A percentile compares a stretch with the other conserved stretches of the same genome.
phyloP scores from a whole-genome alignment of 2,113 vertebrate genomes.

The Oenanthe oenanthe region DNA sequence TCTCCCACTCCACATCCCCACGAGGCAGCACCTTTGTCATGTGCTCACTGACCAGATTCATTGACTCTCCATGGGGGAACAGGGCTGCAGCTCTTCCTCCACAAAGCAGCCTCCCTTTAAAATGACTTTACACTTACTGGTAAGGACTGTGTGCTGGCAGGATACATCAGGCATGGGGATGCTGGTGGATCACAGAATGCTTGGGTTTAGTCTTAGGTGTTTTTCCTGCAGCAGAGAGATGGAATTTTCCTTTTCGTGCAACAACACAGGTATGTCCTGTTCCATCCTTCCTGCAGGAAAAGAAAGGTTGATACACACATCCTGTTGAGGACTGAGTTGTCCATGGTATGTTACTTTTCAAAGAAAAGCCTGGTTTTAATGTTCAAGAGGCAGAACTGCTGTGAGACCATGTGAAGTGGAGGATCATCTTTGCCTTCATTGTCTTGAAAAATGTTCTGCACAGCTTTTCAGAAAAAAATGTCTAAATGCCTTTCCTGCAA shows the following conservation, averaged over 20 bases:
- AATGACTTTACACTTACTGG: not conserved
- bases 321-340: not conserved
- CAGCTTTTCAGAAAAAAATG: not conserved
- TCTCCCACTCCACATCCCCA: not conserved
- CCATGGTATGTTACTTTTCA: not conserved
- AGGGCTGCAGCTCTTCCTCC: not conserved
- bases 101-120: not conserved
- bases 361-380: not conserved
- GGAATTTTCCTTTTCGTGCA: not conserved
- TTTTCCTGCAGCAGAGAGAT: not conserved
- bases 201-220: accelerated
- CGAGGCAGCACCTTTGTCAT: accelerated
- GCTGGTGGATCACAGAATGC: not conserved
- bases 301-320: not conserved
- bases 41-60: not conserved
- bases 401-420: not conserved
- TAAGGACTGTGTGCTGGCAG: not conserved
- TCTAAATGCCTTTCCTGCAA: not conserved
- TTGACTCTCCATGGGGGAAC: not conserved
- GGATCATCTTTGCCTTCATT: not conserved
- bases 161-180: not conserved
- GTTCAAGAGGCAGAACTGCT: not conserved
- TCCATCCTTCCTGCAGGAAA: not conserved
- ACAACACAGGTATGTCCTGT: not conserved
- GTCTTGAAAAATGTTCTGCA: not conserved